A percentile compares a stretch with the other conserved stretches of the same genome.
These are phyloP conservation scores for Bettongia penicillata DNA, from an alignment of 2,113 vertebrate genomes.

Conservation along the genomic window DNA sequence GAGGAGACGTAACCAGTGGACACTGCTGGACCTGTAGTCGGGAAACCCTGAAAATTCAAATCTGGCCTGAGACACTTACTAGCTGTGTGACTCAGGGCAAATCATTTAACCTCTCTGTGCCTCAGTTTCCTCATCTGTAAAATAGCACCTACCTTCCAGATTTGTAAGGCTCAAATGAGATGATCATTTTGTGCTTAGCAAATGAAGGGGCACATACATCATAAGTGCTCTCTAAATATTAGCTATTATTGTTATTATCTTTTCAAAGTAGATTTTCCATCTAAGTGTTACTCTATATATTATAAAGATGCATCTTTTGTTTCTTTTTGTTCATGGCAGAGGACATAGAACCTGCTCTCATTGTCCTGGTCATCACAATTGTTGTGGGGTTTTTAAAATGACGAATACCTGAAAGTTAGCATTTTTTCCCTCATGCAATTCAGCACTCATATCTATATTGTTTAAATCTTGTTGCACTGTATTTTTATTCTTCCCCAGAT, in stretches of 20 bases:
- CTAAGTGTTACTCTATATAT: background rate
- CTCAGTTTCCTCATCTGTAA: background rate
- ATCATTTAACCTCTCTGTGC: background rate
- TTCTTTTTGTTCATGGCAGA: slow-evolving; percentile 1
- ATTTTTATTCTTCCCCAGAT: slow-evolving; percentile 25
- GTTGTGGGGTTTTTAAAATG: background rate
- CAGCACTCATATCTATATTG: background rate
- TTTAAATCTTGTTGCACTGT: background rate
- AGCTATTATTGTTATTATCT: background rate
- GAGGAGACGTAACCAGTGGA: background rate
- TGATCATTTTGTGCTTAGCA: background rate
- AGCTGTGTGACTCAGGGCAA: background rate
- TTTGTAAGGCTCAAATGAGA: background rate
- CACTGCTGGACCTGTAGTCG: background rate
- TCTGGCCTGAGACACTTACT: background rate
- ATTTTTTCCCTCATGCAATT: background rate
- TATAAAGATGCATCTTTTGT: background rate
- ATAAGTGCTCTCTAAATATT: background rate
- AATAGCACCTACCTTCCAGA: background rate
- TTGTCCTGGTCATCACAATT: background rate
- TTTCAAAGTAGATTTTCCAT: rapidly evolving
- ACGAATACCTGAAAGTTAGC: background rate
- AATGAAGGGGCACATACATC: background rate
- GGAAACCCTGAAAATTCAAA: background rate
- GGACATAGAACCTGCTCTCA: background rate